Percentiles rank a stretch among this genome's conserved stretches.
Evolutionary conservation across 2,888 invertebrate genomes (phyloP).

Genomic region (Galeopsomyia nigrocyanea): DNA sequence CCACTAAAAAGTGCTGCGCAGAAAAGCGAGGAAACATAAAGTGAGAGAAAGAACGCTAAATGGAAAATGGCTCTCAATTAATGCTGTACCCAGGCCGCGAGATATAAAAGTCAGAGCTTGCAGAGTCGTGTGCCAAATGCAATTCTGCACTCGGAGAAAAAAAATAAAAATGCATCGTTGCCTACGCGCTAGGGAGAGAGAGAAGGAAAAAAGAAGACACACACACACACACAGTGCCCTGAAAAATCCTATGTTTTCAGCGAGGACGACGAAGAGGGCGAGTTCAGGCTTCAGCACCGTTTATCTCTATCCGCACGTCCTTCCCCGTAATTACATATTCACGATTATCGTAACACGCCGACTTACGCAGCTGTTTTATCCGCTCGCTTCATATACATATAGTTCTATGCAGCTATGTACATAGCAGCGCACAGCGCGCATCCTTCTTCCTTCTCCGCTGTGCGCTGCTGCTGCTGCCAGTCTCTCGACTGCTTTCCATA

Average conservation of each 20-base stretch:
- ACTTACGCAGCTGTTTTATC: slow-evolving; percentile 52
- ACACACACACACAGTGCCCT: neutral
- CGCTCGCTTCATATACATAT: slow-evolving; percentile 8
- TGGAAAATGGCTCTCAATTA: no score
- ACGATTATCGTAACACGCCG: slow-evolving; percentile 55
- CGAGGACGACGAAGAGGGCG: slow-evolving; percentile 48
- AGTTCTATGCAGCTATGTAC: neutral
- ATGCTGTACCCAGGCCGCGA: no score
- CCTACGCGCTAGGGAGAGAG: no score
- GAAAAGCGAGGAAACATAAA: neutral
- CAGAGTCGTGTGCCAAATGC: neutral
- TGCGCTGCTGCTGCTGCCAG: neutral
- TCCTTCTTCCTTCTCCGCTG: no score
- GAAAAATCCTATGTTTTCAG: slow-evolving; percentile 49
- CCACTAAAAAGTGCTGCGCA: no score
- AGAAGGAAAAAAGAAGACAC: neutral
- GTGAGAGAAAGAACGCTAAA: no score
- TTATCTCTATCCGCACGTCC: slow-evolving; percentile 56
- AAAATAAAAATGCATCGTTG: neutral
- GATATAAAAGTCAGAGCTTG: slow-evolving; percentile 1
- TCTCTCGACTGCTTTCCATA: slow-evolving; percentile 51
- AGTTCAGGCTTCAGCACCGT: slow-evolving; percentile 55
- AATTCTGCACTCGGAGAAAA: no score
- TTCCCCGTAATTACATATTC: slow-evolving; percentile 58
- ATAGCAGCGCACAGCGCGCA: no score